These are phyloP conservation scores for Boloria selene DNA, from an alignment of 2,888 invertebrate species.

Conservation along the genomic window DNA sequence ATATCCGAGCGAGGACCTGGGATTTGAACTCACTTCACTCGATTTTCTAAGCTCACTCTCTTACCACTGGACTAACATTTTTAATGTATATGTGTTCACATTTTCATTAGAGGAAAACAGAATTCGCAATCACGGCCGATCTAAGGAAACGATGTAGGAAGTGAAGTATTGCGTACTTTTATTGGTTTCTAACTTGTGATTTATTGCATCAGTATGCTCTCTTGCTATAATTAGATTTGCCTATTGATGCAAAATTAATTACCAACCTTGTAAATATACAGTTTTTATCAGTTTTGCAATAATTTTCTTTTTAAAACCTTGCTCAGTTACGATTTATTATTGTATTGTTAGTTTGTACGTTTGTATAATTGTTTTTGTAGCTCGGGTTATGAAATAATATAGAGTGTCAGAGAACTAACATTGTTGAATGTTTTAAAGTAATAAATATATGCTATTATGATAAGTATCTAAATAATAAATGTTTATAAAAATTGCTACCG, in stretches of 20 bases:
- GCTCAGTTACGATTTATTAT: neutral
- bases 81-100: too few relatives aligned
- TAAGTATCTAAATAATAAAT: too few relatives aligned
- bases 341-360: neutral
- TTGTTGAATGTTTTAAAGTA: too few relatives aligned
- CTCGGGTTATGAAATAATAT: too few relatives aligned
- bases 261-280: conserved; percentile 3
- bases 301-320: conserved; percentile 5
- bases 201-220: conserved; percentile 7
- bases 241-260: conserved; percentile 10
- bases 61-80: too few relatives aligned
- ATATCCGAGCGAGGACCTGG: too few relatives aligned
- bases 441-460: too few relatives aligned
- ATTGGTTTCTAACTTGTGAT: conserved; percentile 4
- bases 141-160: conserved; percentile 20
- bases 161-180: neutral
- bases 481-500: too few relatives aligned
- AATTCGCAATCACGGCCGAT: conserved; percentile 9
- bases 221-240: conserved; percentile 10
- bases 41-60: too few relatives aligned
- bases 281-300: conserved; percentile 11
- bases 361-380: neutral
- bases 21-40: too few relatives aligned
- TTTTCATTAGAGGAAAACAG: conserved; percentile 16
- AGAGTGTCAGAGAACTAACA: too few relatives aligned